These are phyloP conservation scores for Macropis europaea DNA, from an alignment of 2,888 invertebrate genomes.

Conservation along the genomic window DNA sequence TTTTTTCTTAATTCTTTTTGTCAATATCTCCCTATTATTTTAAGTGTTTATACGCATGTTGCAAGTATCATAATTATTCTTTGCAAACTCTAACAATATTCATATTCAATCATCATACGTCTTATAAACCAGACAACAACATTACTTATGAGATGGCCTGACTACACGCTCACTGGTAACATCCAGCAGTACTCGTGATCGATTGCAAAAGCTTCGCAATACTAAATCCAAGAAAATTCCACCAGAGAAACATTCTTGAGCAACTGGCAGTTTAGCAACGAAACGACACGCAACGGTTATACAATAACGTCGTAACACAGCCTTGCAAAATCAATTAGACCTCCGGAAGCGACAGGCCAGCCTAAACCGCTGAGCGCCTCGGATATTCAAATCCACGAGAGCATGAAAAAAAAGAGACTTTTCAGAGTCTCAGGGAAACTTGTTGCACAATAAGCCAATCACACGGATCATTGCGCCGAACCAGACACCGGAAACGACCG, in stretches of 20 bases:
- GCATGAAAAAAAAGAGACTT: background rate
- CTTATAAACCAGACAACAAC: too few species aligned
- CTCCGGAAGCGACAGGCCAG: conserved; percentile 5
- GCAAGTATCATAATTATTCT: too few species aligned
- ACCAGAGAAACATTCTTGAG: background rate
- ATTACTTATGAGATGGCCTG: too few species aligned
- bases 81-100: too few species aligned
- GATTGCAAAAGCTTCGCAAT: too few species aligned
- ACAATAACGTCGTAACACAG: background rate
- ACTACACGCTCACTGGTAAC: too few species aligned
- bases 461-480: conserved; percentile 47
- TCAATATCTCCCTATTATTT: too few species aligned
- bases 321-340: conserved; percentile 10
- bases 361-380: conserved; percentile 9
- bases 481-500: conserved; percentile 38
- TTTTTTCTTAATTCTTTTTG: too few species aligned
- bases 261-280: too few species aligned
- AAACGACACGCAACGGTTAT: conserved; percentile 14
- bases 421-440: conserved; percentile 21
- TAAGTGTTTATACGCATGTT: too few species aligned
- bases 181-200: too few species aligned
- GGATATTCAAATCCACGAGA: conserved; percentile 35
- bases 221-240: conserved; percentile 11
- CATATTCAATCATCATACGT: too few species aligned
- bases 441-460: conserved; percentile 49